Base-by-base conservation (phyloP, 2,113 vertebrate genomes). In the Chamaetylas fuelleborni region DNA sequence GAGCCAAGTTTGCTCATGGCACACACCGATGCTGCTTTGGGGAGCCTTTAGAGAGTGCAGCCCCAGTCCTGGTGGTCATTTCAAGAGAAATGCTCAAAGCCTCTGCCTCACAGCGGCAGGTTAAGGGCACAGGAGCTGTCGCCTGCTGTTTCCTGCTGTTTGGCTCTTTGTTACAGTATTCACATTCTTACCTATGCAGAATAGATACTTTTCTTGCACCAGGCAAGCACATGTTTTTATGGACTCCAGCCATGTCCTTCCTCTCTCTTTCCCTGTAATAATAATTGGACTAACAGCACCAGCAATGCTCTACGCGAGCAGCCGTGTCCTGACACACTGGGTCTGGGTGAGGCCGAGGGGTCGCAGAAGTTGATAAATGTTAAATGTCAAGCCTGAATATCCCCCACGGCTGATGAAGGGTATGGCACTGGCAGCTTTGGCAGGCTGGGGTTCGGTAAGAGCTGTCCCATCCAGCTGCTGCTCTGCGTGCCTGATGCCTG, bases 1-100 rank as follows among this genome's bases (percentile, higher is more conserved):
- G 33, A 18, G 18, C 42, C 1, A 20, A 7, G 11, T 51, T 54
- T 0, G 0, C 65, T 45, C 9, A 0, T 17, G 0, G 20, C 33
- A 14, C 17, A 51, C 17, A 8, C 9, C 0, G 0, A 1, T 33
- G 9, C 47, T 69, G 70, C 57, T 74, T 33, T 86, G 48, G 23
- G 34, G 81, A 66, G 33, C 28, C n/a, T 62, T 78, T 31, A 51
- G 43, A 62, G 61, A 53, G 40, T 25, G 15, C 38, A 43, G 42
- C 26, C n/a, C 54, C 34, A n/a, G 42, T 71, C 47, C 60, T 47
- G 28, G 5, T 51, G 69, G 11, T 22, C 12, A 6, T 58, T 69
- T 72, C 57, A n/a, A 51, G 76, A 62, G 9, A 53, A 80, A 51
- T 22, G 13, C 45, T 77, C 69, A 33, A 53, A 90, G 56, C 84